phyloP scores from a whole-genome alignment of 2,113 vertebrate species.

The Acanthisitta chloris region DNA sequence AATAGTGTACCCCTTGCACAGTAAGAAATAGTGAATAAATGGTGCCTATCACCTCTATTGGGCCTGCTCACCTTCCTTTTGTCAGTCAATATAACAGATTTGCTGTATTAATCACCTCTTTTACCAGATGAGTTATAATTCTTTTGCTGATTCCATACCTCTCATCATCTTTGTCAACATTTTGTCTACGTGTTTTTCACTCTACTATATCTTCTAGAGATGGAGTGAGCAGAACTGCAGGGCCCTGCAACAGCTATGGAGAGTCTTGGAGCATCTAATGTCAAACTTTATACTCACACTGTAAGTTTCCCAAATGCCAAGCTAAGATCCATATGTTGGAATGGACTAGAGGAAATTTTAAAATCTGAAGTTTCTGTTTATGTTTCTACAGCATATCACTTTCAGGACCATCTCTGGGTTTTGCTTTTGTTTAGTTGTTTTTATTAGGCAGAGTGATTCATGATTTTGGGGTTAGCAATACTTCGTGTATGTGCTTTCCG shows the following conservation, averaged over 20 bases:
- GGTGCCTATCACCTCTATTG: not conserved
- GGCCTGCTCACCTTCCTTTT: not conserved
- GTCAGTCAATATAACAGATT: not conserved
- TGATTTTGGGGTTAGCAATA: not conserved
- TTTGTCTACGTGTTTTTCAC: not conserved
- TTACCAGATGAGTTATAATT: not conserved
- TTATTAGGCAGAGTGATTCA: not conserved
- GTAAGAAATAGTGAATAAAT: not conserved
- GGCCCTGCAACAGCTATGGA: not conserved
- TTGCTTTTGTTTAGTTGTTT: not conserved
- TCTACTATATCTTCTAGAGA: not conserved
- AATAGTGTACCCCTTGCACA: not conserved
- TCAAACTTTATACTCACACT: not conserved
- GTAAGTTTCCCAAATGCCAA: not conserved
- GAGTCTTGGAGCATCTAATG: not conserved
- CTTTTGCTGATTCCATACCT: not conserved
- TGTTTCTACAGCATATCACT: not conserved
- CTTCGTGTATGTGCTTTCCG: not conserved
- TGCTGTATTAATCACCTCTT: not conserved
- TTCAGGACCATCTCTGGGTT: not conserved
- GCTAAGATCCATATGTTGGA: not conserved
- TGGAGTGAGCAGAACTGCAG: not conserved
- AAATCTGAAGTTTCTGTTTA: not conserved
- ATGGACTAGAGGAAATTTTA: not conserved
- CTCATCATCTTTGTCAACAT: not conserved